Percentiles rank a stretch among this genome's conserved stretches.
phyloP scores from a whole-genome alignment of 1,140 invertebrate species.

The Eulimnadia texana region DNA sequence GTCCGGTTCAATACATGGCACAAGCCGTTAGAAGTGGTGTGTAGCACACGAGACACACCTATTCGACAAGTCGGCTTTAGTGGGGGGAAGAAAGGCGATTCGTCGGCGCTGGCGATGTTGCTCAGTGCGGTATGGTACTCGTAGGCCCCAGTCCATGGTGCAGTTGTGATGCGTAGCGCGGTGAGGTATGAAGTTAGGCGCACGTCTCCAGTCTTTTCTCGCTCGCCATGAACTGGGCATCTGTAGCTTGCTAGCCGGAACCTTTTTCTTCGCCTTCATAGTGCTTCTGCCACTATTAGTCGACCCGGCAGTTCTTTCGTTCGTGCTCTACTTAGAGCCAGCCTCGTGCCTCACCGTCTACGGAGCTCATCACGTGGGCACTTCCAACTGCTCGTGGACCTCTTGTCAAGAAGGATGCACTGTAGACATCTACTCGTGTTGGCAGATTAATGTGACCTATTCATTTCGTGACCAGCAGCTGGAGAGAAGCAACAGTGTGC shows the following conservation, averaged over 20 bases:
- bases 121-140: too few relatives aligned
- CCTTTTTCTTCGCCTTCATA: slow-evolving; percentile 15
- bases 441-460: slow-evolving; percentile 24
- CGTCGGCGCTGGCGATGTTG: too few relatives aligned
- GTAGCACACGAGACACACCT: too few relatives aligned
- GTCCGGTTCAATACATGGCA: too few relatives aligned
- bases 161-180: too few relatives aligned
- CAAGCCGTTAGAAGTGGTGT: too few relatives aligned
- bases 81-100: too few relatives aligned
- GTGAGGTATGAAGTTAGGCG: too few relatives aligned
- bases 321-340: slow-evolving; percentile 22
- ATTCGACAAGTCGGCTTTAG: too few relatives aligned
- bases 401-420: slow-evolving; percentile 27
- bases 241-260: slow-evolving; percentile 15
- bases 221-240: slow-evolving; percentile 12
- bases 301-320: slow-evolving; percentile 25
- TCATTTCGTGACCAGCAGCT: background rate
- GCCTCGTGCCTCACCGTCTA: slow-evolving; percentile 23
- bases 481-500: slow-evolving; percentile 23
- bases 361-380: slow-evolving; percentile 19
- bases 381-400: slow-evolving; percentile 27
- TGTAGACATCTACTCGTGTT: slow-evolving; percentile 25
- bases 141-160: too few relatives aligned
- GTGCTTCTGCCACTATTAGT: slow-evolving; percentile 14
- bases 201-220: background rate